Evolutionary conservation across 2,113 vertebrate species (phyloP).

Genomic region (Muntiacus muntjak): DNA sequence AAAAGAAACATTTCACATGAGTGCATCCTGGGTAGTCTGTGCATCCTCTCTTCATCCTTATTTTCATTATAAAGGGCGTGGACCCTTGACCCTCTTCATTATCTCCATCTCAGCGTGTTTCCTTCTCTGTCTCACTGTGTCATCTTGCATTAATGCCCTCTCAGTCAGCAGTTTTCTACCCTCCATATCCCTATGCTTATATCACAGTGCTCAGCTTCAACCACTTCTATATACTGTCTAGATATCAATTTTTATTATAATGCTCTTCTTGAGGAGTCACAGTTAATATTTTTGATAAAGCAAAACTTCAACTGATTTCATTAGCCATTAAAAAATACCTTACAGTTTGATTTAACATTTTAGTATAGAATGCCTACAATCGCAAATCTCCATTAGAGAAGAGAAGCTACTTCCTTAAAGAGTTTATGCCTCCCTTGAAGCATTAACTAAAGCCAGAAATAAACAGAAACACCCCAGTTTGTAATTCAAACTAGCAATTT

Average conservation of each 20-base stretch:
- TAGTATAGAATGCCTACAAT: background rate
- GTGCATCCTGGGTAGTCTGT: background rate
- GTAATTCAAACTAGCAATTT: background rate
- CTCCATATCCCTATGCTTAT: fast-evolving
- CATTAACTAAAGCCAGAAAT: background rate
- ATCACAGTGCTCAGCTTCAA: background rate
- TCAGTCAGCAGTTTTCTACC: background rate
- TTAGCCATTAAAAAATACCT: background rate
- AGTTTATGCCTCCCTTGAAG: background rate
- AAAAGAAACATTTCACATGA: background rate
- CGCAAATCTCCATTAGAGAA: background rate
- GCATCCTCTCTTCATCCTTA: background rate
- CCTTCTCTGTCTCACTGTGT: background rate
- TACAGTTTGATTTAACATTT: background rate
- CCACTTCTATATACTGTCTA: background rate
- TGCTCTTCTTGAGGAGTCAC: background rate
- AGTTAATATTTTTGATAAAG: background rate
- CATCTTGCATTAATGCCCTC: background rate
- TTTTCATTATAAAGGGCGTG: background rate
- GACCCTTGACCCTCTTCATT: background rate
- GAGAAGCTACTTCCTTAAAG: background rate
- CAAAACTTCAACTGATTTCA: background rate
- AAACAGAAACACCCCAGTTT: background rate
- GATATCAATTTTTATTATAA: background rate
- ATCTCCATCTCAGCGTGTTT: background rate